These are phyloP conservation scores for Trichechus manatus DNA, from an alignment of 2,113 vertebrate genomes.

Conservation along the genomic window DNA sequence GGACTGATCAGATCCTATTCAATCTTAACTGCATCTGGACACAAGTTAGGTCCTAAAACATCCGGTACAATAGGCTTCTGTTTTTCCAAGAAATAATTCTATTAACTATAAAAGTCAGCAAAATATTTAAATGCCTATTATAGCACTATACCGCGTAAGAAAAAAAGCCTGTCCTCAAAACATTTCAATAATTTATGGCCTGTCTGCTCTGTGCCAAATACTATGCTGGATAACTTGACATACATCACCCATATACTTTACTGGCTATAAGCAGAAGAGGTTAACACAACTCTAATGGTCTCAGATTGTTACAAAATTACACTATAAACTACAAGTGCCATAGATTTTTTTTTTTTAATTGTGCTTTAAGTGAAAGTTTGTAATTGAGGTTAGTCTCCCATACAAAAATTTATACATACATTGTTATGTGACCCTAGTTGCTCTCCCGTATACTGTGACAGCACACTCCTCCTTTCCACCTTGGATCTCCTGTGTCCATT, in stretches of 20 bases:
- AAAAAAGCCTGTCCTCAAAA: slow-evolving; percentile 26
- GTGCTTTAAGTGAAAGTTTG: no score
- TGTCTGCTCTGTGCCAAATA: background rate
- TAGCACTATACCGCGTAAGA: slow-evolving; percentile 1
- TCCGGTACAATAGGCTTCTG: background rate
- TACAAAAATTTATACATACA: no score
- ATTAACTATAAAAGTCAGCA: slow-evolving; percentile 27
- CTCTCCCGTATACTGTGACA: no score
- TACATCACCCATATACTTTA: background rate
- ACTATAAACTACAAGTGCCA: slow-evolving; percentile 17
- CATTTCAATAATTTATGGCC: slow-evolving; percentile 40
- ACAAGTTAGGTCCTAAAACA: background rate
- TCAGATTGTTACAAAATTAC: slow-evolving; percentile 30
- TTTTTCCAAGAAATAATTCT: slow-evolving; percentile 31
- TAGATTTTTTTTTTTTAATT: background rate
- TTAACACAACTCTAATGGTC: background rate
- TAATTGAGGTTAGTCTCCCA: no score
- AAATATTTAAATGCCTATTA: slow-evolving; percentile 11
- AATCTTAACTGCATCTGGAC: background rate
- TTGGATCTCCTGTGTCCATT: no score
- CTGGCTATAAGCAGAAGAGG: slow-evolving; percentile 26
- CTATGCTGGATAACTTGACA: background rate
- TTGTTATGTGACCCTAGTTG: no score
- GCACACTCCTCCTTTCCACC: no score
- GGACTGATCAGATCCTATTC: background rate